phyloP scores from a whole-genome alignment of 1,140 invertebrate genomes.

The Drosophila albomicans region DNA sequence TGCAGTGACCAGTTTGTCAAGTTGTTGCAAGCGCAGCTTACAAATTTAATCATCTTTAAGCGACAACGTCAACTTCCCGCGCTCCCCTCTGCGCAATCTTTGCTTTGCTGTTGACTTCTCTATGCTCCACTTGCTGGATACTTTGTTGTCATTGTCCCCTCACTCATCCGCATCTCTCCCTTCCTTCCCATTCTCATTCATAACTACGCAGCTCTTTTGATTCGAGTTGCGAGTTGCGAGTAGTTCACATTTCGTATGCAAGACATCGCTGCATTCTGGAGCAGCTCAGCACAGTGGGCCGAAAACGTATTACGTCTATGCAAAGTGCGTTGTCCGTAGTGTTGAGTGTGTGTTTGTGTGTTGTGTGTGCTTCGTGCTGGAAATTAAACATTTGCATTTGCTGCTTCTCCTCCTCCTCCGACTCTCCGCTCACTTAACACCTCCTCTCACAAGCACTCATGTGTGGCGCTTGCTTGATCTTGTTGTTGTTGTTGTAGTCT shows the following conservation, averaged over 20 bases:
- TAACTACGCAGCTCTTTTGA: constrained; percentile 72
- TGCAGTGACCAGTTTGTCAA: constrained; percentile 74
- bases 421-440: constrained; percentile 61
- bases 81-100: not conserved
- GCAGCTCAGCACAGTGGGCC: constrained; percentile 59
- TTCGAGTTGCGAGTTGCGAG: constrained; percentile 51
- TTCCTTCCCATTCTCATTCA: constrained; percentile 55
- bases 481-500: constrained; percentile 30
- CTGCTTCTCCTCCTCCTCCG: constrained; percentile 4
- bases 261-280: constrained; percentile 68
- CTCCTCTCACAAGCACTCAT: constrained; percentile 69
- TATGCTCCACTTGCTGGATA: constrained; percentile 63
- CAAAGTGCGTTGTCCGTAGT: constrained; percentile 4
- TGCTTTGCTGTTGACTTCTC: constrained; percentile 24
- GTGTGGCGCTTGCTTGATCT: constrained; percentile 16
- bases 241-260: constrained; percentile 77
- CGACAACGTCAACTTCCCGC: constrained; percentile 17
- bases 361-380: constrained; percentile 23
- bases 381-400: constrained; percentile 59
- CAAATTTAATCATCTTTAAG: constrained; percentile 80
- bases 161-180: not conserved
- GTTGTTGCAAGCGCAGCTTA: constrained; percentile 65
- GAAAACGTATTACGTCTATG: constrained; percentile 46
- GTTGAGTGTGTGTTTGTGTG: constrained; percentile 4
- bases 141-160: constrained; percentile 12